Base-by-base conservation (phyloP, 1,140 invertebrate species). In the Zeugodacus cucurbitae region DNA sequence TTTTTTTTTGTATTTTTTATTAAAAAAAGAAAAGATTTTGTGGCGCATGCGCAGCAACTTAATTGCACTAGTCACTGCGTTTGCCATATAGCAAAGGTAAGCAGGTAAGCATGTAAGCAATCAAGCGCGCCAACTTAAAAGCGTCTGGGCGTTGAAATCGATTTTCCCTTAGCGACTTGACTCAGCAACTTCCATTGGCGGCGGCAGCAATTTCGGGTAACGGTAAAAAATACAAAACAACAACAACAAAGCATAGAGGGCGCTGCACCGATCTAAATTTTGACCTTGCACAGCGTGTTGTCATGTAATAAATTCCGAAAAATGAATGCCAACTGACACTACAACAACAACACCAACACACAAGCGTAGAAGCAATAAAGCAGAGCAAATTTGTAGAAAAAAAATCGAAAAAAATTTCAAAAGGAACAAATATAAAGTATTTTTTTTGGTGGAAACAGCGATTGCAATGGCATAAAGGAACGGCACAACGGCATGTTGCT, bases 301-400 rank as follows among this genome's bases (percentile, higher is more conserved):
- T 82, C 74, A n/a, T 82, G 41, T 82, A 82, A 82, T 82, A 82
- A 82, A 82, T 82, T 82, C 74, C 74, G 74, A 82, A 82, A 82
- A 82, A 82, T 82, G 74, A 82, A 82, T 82, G 74, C 74, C 74
- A 82, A 82, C n/a, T 54, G 58, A 26, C n/a, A n/a, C n/a, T n/a
- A n/a, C n/a, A n/a, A n/a, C n/a, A n/a, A n/a, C 58, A 62, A 82
- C 22, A 74, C 34, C 10, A 5, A 22, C 41, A 44, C 7, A n/a
- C 44, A 48, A 2, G n/a, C 22, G 14, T 82, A 48, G 6, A 82
- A 48, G 37, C 14, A 82, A 82, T 82, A 82, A 82, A 48, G 41
- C 41, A 29, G 37, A 82, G 37, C 44, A 82, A 82, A 82, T 82
- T 82, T 26, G 74, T n/a, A n/a, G 44, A 41, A 74, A n/a, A 11